phyloP scores from a whole-genome alignment of 2,888 invertebrate genomes.

The Aphodius sticticus region DNA sequence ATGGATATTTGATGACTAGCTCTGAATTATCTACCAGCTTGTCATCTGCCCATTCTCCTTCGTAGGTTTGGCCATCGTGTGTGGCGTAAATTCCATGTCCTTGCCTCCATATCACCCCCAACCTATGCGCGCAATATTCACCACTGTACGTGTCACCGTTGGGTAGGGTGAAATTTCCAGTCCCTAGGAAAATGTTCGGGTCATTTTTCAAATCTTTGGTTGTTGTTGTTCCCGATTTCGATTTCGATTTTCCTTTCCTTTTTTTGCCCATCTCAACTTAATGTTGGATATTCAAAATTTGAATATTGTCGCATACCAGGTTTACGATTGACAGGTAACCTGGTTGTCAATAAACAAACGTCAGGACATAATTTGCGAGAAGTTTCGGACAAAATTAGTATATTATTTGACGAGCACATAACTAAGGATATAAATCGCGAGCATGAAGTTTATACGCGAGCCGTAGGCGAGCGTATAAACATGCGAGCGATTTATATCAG shows the following conservation, averaged over 20 bases:
- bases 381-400: no score
- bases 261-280: neutral
- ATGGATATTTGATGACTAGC: constrained; percentile 59
- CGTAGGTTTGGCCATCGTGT: constrained; percentile 66
- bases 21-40: constrained; percentile 57
- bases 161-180: constrained; percentile 61
- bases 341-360: no score
- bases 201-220: constrained; percentile 21
- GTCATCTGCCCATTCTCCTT: constrained; percentile 66
- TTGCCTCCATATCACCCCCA: constrained; percentile 58
- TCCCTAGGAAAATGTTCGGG: constrained; percentile 42
- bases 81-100: constrained; percentile 66
- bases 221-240: neutral
- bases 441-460: no score
- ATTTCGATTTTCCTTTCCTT: neutral
- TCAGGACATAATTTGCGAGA: no score
- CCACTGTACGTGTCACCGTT: constrained; percentile 70
- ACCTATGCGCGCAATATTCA: constrained; percentile 65
- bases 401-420: no score
- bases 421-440: no score
- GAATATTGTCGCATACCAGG: neutral
- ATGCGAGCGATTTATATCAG: no score
- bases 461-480: no score
- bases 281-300: neutral
- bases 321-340: no score